phyloP scores from a whole-genome alignment of 2,113 vertebrate species.

The Thamnophis sirtalis region DNA sequence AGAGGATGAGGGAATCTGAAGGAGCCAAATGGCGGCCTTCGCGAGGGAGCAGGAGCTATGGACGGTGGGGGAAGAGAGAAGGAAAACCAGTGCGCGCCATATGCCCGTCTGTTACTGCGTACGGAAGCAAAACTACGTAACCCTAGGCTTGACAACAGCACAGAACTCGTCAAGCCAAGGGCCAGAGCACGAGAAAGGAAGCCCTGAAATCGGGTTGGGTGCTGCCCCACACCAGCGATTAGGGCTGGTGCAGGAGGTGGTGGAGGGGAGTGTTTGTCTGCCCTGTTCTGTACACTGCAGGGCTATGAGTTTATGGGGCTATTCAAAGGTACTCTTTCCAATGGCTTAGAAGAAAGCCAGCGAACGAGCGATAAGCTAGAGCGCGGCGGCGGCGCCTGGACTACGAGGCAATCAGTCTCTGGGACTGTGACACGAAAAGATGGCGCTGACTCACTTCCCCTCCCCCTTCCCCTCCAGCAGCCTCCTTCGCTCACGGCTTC shows the following conservation, averaged over 20 bases:
- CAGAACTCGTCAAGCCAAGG: constrained; percentile 36
- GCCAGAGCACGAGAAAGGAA: constrained; percentile 28
- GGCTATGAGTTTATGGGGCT: constrained; percentile 63
- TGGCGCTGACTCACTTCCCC: constrained; percentile 71
- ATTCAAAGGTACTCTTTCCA: constrained; percentile 72
- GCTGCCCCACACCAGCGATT: too few relatives aligned
- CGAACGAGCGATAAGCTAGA: constrained; percentile 41
- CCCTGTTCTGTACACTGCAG: constrained; percentile 6
- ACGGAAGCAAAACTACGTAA: background rate
- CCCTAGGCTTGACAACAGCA: constrained; percentile 18
- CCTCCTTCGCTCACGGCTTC: constrained; percentile 54
- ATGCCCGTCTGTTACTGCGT: background rate
- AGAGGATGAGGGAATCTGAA: background rate
- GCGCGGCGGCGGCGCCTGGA: constrained; percentile 52
- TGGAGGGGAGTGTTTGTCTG: background rate
- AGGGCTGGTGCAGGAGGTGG: background rate
- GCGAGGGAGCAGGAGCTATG: background rate
- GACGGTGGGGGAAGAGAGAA: background rate
- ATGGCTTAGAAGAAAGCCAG: constrained; percentile 64
- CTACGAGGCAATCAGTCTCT: constrained; percentile 59
- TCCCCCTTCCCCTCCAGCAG: constrained; percentile 45
- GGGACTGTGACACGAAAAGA: constrained; percentile 77
- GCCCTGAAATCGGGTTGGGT: background rate
- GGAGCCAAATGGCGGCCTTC: background rate
- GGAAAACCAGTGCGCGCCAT: background rate